phyloP scores from a whole-genome alignment of 2,113 vertebrate genomes.

The Apistogramma diplotaenia region DNA sequence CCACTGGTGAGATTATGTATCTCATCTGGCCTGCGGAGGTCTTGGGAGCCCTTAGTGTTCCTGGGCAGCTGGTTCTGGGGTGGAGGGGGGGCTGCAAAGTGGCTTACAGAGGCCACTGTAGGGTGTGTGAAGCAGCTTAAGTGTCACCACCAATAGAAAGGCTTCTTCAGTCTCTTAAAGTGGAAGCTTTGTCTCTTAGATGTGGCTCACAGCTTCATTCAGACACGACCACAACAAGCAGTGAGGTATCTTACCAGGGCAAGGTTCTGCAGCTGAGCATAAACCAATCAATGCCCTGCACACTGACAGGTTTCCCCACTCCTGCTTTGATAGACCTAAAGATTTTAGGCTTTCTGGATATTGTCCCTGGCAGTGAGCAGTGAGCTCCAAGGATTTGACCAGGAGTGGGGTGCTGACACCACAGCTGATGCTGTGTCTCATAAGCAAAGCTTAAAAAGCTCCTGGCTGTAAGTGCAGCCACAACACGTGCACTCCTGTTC shows the following conservation, averaged over 20 bases:
- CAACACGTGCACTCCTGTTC: not conserved
- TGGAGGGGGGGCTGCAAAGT: not conserved
- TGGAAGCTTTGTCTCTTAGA: not conserved
- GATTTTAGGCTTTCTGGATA: not conserved
- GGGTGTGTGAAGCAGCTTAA: not conserved
- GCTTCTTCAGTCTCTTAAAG: not conserved
- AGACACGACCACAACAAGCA: fast-evolving
- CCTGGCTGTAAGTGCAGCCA: not conserved
- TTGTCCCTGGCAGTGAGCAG: not conserved
- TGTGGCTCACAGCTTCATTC: not conserved
- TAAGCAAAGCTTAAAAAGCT: not conserved
- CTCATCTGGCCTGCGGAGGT: not conserved
- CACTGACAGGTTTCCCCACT: too few relatives aligned
- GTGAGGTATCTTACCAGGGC: not conserved
- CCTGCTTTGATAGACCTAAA: not conserved
- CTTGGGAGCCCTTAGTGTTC: not conserved
- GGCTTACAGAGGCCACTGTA: too few relatives aligned
- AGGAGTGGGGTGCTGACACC: not conserved
- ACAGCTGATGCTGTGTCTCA: not conserved
- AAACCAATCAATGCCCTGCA: not conserved
- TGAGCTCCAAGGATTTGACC: not conserved
- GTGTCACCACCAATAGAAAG: not conserved
- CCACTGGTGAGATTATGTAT: fast-evolving
- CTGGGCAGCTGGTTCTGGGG: not conserved
- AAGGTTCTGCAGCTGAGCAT: not conserved